Base-by-base conservation (phyloP, 2,113 vertebrate genomes). In the Bagarius yarrelli region DNA sequence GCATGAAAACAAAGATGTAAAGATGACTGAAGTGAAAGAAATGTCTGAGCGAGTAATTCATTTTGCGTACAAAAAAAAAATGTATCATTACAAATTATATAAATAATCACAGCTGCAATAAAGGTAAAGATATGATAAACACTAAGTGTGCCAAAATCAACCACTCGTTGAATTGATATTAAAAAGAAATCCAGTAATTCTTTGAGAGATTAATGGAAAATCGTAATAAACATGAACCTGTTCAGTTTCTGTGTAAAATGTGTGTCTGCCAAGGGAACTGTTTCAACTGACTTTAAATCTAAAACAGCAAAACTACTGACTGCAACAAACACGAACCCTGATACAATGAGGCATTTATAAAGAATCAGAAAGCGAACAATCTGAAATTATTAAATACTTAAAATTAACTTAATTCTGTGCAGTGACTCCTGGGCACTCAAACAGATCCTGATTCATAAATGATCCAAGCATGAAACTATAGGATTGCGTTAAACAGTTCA, bases 71-170 rank as follows among this genome's bases (percentile, higher is more conserved):
- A 52, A 72, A 72, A 32, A 30, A 50, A 72, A 44, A 72, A 53
- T 21, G 8, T 4, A 4, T 27, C 19, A 13, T 72, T 72, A 30
- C 32, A n/a, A n/a, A n/a, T n/a, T n/a, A n/a, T n/a, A n/a, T n/a
- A n/a, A n/a, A n/a, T n/a, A n/a, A n/a, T 72, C 70, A 72, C 16
- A 21, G 70, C 19, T 6, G 25, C 25, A 72, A 25, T 27, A 18
- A 53, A 53, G 47, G 52, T 72, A 72, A 72, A 1, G 16, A 19
- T 27, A 53, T 21, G 47, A 72, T 53, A 55, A 72, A 72, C 69
- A 52, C 69, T 71, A 50, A 16, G 44, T 11, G 40, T 52, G 69
- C 50, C 70, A 72, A 53, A 53, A 53, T 55, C 70, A 53, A 32
- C 70, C 50, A 52, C 16, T 52, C 11, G 2, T 6, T 19, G 44